Conservation (phyloP, 2,113 vertebrate species). For the Neogale vison region DNA sequence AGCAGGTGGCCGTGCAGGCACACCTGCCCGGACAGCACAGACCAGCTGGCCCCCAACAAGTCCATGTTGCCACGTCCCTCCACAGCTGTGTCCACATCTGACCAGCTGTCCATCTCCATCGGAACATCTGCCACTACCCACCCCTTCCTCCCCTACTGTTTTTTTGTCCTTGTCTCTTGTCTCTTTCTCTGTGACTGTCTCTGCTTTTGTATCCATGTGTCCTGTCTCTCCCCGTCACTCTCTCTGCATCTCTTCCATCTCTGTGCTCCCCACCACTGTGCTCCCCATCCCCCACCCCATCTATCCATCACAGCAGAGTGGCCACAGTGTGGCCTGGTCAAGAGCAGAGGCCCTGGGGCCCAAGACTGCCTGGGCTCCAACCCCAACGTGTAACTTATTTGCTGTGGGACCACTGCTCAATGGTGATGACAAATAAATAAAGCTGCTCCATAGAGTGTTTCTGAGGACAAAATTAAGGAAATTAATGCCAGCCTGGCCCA, state of each 20-base stretch:
- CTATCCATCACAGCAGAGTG: background rate
- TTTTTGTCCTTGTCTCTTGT: background rate
- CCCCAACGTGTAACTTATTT: background rate
- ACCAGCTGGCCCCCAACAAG: background rate
- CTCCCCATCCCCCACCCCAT: background rate
- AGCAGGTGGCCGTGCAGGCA: background rate
- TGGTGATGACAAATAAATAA: background rate
- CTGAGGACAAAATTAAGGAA: slow-evolving; percentile 6
- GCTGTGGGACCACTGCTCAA: background rate
- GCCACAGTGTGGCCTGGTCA: background rate
- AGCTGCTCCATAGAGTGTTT: background rate
- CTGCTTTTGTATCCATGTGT: background rate
- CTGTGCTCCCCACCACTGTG: background rate
- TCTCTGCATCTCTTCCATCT: background rate
- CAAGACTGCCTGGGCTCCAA: background rate
- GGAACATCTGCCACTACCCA: background rate
- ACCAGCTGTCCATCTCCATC: background rate
- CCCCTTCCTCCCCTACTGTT: background rate
- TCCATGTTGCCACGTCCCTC: background rate
- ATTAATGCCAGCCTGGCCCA: background rate
- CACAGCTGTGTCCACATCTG: background rate
- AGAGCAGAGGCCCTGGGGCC: background rate
- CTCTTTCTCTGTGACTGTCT: background rate
- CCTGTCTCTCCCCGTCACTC: background rate
- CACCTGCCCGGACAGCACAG: background rate